These are phyloP conservation scores for Plectrocnemia conspersa DNA, from an alignment of 1,140 invertebrate genomes.

Conservation along the genomic window DNA sequence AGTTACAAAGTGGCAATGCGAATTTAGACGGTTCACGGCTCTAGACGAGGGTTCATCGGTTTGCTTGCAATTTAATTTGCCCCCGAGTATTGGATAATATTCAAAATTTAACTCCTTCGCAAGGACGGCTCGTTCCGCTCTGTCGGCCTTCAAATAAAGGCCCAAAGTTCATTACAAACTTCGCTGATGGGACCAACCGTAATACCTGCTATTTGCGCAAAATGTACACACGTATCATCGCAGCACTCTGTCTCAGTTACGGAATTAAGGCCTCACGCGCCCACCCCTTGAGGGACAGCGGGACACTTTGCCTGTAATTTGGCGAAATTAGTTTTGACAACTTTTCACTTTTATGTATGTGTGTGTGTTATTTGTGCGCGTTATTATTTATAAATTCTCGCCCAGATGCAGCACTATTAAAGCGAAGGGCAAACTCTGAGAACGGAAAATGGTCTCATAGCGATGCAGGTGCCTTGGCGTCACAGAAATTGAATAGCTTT, in stretches of 20 bases:
- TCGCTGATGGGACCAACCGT: conserved; percentile 18
- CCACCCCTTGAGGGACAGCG: neutral
- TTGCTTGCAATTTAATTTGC: no score
- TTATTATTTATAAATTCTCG: no score
- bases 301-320: neutral
- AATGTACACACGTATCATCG: neutral
- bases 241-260: neutral
- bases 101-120: conserved; percentile 19
- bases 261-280: conserved; percentile 1
- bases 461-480: conserved; percentile 17
- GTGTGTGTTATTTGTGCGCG: neutral
- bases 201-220: conserved; percentile 19
- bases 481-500: conserved; percentile 32
- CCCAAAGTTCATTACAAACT: conserved; percentile 24
- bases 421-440: conserved; percentile 6
- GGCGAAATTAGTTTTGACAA: neutral
- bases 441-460: conserved; percentile 1
- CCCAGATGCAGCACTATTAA: conserved; percentile 15
- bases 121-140: conserved; percentile 14
- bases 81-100: conserved; percentile 19
- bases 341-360: neutral
- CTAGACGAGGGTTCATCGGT: no score
- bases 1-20: no score
- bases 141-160: conserved; percentile 21
- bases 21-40: no score